Evolutionary conservation across 1,140 invertebrate species (phyloP).

Genomic region (Venustaconcha ellipsiformis): DNA sequence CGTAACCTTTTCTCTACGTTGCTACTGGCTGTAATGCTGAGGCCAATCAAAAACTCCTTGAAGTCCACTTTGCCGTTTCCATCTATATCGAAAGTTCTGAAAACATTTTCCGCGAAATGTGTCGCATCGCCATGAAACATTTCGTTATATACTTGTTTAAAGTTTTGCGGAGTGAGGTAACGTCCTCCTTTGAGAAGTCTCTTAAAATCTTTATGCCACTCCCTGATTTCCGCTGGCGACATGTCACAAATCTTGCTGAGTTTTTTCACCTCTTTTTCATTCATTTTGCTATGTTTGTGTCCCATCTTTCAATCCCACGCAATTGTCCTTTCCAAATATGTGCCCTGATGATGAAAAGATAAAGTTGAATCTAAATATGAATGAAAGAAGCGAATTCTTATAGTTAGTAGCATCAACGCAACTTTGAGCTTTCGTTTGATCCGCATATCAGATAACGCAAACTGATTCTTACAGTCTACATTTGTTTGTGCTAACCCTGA

Average conservation of each 20-base stretch:
- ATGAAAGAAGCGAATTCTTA: too few relatives aligned
- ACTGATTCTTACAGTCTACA: too few relatives aligned
- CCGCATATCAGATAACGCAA: too few relatives aligned
- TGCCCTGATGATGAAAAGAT: too few relatives aligned
- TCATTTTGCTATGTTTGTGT: too few relatives aligned
- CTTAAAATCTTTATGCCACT: slow-evolving; percentile 9
- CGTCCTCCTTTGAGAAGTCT: not conserved
- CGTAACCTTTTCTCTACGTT: slow-evolving; percentile 87
- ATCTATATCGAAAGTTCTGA: slow-evolving; percentile 43
- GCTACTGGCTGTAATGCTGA: slow-evolving; percentile 72
- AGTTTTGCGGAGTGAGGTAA: slow-evolving; percentile 9
- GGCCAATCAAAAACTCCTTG: slow-evolving; percentile 41
- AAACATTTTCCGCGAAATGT: slow-evolving; percentile 37
- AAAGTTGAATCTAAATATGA: too few relatives aligned
- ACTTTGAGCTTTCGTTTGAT: too few relatives aligned
- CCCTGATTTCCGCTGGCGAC: not conserved
- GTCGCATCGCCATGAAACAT: slow-evolving; percentile 32
- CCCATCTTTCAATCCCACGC: too few relatives aligned
- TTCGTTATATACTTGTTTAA: slow-evolving; percentile 30
- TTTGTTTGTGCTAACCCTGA: too few relatives aligned
- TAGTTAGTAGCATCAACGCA: too few relatives aligned
- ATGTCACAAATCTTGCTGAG: slow-evolving; percentile 4
- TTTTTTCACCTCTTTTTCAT: too few relatives aligned
- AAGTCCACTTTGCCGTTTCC: slow-evolving; percentile 43
- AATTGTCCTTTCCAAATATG: too few relatives aligned